These are phyloP conservation scores for Myopa testacea DNA, from an alignment of 2,888 invertebrate genomes.

Conservation along the genomic window DNA sequence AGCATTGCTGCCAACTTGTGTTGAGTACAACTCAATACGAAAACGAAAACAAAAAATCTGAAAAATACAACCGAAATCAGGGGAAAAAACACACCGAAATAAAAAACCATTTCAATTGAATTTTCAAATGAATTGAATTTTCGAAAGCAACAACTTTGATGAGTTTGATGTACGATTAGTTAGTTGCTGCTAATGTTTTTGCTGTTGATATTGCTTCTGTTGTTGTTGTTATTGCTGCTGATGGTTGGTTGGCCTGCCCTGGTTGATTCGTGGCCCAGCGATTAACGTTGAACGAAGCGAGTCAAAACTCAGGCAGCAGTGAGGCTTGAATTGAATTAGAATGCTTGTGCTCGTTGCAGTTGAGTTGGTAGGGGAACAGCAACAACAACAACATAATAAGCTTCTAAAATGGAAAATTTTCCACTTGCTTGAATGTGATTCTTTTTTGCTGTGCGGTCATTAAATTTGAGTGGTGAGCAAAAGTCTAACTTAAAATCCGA, in stretches of 20 bases:
- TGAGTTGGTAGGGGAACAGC: not conserved
- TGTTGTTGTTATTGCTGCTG: not conserved
- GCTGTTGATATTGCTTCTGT: not conserved
- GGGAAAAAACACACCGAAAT: too few species aligned
- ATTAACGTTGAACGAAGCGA: too few species aligned
- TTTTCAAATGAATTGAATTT: conserved; percentile 37
- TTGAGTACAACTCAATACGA: not conserved
- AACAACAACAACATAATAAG: not conserved
- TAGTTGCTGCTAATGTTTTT: not conserved
- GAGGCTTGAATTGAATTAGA: not conserved
- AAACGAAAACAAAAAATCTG: not conserved
- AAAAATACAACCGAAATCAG: not conserved
- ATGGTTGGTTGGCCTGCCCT: not conserved
- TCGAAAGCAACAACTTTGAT: conserved; percentile 38
- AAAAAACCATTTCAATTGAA: conserved; percentile 30
- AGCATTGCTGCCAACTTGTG: not conserved
- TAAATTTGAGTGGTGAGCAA: too few species aligned
- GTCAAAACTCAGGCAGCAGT: not conserved
- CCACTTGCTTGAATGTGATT: not conserved
- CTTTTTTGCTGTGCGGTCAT: not conserved
- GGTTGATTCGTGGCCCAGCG: not conserved
- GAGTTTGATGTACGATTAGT: conserved; percentile 38
- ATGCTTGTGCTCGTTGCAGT: not conserved
- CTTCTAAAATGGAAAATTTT: not conserved
- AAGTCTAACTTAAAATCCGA: too few species aligned